phyloP scores from a whole-genome alignment of 2,888 invertebrate genomes.

The Caenorhabditis virilis region DNA sequence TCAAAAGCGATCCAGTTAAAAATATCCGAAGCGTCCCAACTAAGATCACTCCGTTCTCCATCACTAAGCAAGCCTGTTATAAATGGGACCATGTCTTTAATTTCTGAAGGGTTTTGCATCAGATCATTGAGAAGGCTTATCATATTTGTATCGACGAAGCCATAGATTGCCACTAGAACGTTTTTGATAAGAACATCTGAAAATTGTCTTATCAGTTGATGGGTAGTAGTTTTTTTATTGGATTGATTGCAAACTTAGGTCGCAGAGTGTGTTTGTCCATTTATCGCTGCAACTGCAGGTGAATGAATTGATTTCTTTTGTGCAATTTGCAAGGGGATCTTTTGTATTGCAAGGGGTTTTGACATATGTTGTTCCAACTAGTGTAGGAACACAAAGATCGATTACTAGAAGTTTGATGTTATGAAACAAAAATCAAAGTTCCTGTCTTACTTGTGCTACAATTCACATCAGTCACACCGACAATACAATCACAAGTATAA shows the following conservation, averaged over 20 bases:
- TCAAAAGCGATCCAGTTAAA: conserved; percentile 55
- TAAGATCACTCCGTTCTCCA: conserved; percentile 26
- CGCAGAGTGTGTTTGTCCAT: conserved; percentile 41
- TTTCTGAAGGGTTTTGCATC: conserved; percentile 40
- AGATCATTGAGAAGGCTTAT: conserved; percentile 42
- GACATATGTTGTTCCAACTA: conserved; percentile 5
- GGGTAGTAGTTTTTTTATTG: not conserved
- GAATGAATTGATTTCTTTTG: conserved; percentile 26
- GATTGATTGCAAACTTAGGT: conserved; percentile 25
- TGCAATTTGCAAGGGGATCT: conserved; percentile 25
- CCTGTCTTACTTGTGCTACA: conserved; percentile 19
- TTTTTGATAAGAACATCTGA: conserved; percentile 37
- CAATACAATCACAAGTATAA: conserved; percentile 34
- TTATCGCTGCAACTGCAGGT: conserved; percentile 37
- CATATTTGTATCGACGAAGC: conserved; percentile 35
- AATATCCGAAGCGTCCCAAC: conserved; percentile 48
- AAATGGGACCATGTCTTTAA: conserved; percentile 54
- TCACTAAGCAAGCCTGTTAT: conserved; percentile 29
- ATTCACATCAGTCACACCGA: conserved; percentile 18
- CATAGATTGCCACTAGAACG: conserved; percentile 39
- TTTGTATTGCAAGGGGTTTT: conserved; percentile 27
- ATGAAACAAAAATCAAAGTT: not conserved
- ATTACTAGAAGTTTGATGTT: conserved; percentile 22
- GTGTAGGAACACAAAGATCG: conserved; percentile 21
- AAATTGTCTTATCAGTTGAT: not conserved